A percentile compares a stretch with the other conserved stretches of the same genome.
Conservation (phyloP, 1,140 invertebrate species). For the Lasioglossum albipes region DNA sequence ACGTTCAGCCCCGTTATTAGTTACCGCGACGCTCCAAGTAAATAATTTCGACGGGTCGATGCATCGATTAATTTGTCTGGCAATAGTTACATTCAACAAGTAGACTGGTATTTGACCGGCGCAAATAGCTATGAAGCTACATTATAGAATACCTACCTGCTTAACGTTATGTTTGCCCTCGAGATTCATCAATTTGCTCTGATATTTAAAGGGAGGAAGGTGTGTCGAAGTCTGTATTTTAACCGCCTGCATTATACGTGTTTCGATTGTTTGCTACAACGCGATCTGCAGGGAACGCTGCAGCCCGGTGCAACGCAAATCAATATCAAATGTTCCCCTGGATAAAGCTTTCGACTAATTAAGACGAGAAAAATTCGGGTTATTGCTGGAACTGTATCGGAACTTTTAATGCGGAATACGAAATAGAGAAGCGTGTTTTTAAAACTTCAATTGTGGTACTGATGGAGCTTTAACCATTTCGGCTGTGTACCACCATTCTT, state of each 20-base stretch:
- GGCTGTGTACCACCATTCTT: too few species aligned
- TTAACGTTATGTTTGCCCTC: slow-evolving; percentile 8
- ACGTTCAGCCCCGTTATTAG: slow-evolving; percentile 27
- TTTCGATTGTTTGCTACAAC: not conserved
- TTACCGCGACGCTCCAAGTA: slow-evolving; percentile 17
- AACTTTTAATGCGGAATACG: not conserved
- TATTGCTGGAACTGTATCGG: not conserved
- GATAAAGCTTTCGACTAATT: too few species aligned
- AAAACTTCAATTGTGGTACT: too few species aligned
- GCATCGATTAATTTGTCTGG: slow-evolving; percentile 34
- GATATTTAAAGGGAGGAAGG: not conserved
- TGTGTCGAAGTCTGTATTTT: not conserved
- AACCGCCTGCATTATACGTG: not conserved
- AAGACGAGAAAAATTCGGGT: not conserved
- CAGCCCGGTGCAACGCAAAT: not conserved
- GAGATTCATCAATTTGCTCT: not conserved
- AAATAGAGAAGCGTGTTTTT: not conserved
- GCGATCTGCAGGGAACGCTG: not conserved
- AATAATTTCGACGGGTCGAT: slow-evolving; percentile 24
- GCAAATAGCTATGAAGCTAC: slow-evolving; percentile 40
- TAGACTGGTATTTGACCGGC: slow-evolving; percentile 33
- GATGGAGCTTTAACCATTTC: too few species aligned
- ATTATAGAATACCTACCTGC: slow-evolving; percentile 18
- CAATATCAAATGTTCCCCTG: not conserved
- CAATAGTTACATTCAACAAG: slow-evolving; percentile 44